Evolutionary conservation across 2,888 invertebrate genomes (phyloP).

Genomic region (Oscheius sp.): DNA sequence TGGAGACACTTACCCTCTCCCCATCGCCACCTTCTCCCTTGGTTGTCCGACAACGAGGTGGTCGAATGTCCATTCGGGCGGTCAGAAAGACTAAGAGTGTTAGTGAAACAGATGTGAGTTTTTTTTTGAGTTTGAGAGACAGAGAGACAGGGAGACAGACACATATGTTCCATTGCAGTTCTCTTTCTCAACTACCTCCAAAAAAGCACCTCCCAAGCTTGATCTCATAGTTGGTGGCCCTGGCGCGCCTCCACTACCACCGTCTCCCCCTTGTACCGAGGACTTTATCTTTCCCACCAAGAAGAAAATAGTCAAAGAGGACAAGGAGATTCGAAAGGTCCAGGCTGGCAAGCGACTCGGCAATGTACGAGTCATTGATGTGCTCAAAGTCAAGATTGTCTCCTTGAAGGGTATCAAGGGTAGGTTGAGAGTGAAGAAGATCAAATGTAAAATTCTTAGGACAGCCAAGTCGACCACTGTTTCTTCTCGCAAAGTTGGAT

Average conservation of each 20-base stretch:
- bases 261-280: slow-evolving; percentile 26
- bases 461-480: slow-evolving; percentile 24
- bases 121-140: no score
- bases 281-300: slow-evolving; percentile 10
- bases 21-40: slow-evolving; percentile 25
- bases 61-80: slow-evolving; percentile 33
- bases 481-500: slow-evolving; percentile 35
- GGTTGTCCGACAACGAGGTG: slow-evolving; percentile 33
- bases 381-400: slow-evolving; percentile 23
- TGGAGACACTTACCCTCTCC: slow-evolving; percentile 2
- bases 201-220: slow-evolving; percentile 30
- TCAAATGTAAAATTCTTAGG: slow-evolving; percentile 8
- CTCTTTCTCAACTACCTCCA: slow-evolving; percentile 22
- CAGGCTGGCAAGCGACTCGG: slow-evolving; percentile 33
- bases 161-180: not conserved
- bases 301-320: slow-evolving; percentile 3
- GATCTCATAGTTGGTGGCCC: slow-evolving; percentile 38
- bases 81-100: slow-evolving; percentile 26
- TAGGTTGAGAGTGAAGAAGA: not conserved
- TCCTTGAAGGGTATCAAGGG: slow-evolving; percentile 28
- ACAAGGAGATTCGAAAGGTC: slow-evolving; percentile 15
- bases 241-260: slow-evolving; percentile 28
- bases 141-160: not conserved
- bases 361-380: slow-evolving; percentile 33
- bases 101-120: slow-evolving; percentile 19